Conservation (phyloP, 1,140 invertebrate genomes). For the Aphelenchoides besseyi region DNA sequence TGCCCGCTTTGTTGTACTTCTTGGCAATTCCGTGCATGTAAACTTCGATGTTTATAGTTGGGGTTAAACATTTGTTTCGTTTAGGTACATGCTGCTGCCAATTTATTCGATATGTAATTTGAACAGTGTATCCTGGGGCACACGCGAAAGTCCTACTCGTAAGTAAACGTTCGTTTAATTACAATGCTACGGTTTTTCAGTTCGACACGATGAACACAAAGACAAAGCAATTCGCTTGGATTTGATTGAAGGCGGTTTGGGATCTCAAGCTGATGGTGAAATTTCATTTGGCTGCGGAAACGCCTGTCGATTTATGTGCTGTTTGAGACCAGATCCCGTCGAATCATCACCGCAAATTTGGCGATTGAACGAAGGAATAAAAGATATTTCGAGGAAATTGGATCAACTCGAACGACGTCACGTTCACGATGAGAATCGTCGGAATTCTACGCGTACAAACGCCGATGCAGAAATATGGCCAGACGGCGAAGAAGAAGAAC, state of each 20-base stretch:
- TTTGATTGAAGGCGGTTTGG: slow-evolving; percentile 36
- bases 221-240: slow-evolving; percentile 34
- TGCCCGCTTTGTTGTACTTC: slow-evolving; percentile 79
- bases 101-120: slow-evolving; percentile 86
- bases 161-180: slow-evolving; percentile 26
- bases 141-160: slow-evolving; percentile 70
- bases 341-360: slow-evolving; percentile 46
- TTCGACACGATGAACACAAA: slow-evolving; percentile 23
- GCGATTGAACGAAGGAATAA: slow-evolving; percentile 49
- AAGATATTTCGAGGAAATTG: slow-evolving; percentile 54
- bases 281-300: slow-evolving; percentile 57
- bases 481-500: slow-evolving; percentile 42
- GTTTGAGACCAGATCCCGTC: slow-evolving; percentile 45
- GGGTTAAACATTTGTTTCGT: neutral
- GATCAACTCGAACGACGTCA: slow-evolving; percentile 46
- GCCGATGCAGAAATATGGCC: slow-evolving; percentile 38
- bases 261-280: slow-evolving; percentile 42
- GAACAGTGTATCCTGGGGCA: slow-evolving; percentile 85
- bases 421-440: slow-evolving; percentile 23
- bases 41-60: neutral
- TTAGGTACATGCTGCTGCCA: slow-evolving; percentile 81
- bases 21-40: slow-evolving; percentile 88
- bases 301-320: slow-evolving; percentile 53
- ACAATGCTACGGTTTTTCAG: slow-evolving; percentile 2
- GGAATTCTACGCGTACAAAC: slow-evolving; percentile 3